Conservation (phyloP, 1,140 invertebrate genomes). For the Ladona fulva region DNA sequence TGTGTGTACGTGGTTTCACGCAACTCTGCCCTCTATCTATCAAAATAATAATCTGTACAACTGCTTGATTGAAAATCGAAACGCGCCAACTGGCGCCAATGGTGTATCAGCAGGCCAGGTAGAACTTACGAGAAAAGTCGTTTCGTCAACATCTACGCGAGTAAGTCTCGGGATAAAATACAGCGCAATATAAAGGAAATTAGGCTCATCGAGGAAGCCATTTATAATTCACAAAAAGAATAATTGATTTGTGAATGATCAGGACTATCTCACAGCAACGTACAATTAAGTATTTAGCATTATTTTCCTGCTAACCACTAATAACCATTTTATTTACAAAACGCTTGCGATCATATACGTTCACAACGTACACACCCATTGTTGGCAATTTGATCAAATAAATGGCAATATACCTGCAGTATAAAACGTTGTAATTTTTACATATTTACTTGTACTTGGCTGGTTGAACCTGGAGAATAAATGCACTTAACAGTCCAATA, state of each 20-base stretch:
- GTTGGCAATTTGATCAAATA: neutral
- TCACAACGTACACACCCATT: neutral
- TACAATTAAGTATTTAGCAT: neutral
- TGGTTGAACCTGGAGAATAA: neutral
- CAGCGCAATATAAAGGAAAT: too few species aligned
- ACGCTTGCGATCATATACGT: neutral
- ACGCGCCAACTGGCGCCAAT: too few species aligned
- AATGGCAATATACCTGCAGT: neutral
- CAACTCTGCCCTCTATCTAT: neutral
- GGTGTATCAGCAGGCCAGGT: too few species aligned
- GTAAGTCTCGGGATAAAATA: too few species aligned
- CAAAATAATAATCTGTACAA: neutral
- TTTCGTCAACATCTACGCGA: too few species aligned
- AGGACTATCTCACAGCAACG: neutral
- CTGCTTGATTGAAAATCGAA: too few species aligned
- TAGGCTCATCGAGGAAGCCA: too few species aligned
- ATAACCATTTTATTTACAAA: conserved; percentile 7
- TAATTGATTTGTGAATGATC: too few species aligned
- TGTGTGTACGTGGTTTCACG: neutral
- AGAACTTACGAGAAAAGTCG: too few species aligned
- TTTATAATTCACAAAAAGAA: too few species aligned
- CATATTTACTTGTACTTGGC: neutral
- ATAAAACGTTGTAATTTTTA: neutral
- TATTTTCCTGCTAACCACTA: conserved; percentile 1
- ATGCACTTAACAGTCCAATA: neutral